Conservation (phyloP, 2,797 vertebrate genomes). For the Chaenodraco wilsoni region DNA sequence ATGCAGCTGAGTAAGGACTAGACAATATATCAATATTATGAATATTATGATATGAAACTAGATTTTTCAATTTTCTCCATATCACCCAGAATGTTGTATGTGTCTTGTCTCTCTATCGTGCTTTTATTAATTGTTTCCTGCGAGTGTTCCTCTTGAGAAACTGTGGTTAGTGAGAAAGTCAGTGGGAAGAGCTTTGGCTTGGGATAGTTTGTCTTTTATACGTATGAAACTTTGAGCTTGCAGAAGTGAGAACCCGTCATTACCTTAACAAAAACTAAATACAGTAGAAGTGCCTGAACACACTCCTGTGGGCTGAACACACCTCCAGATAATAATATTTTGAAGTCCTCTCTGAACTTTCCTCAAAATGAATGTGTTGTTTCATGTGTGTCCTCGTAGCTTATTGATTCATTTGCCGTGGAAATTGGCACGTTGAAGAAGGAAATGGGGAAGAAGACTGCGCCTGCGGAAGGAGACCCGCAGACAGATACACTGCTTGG, state of each 20-base stretch:
- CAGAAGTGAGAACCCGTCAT: constrained; percentile 3
- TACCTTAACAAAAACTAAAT: neutral
- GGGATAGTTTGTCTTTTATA: neutral
- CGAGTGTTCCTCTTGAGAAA: constrained; percentile 15
- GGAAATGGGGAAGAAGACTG: constrained; percentile 90
- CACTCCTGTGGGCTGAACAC: neutral
- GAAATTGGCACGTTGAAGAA: constrained; percentile 95
- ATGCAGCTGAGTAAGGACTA: neutral
- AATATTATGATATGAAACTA: too few relatives aligned
- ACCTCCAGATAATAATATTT: neutral
- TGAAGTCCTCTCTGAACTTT: neutral
- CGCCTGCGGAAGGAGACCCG: constrained; percentile 77
- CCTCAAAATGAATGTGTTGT: neutral
- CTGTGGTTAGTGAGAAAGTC: neutral
- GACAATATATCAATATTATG: too few relatives aligned
- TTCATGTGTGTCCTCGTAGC: constrained; percentile 79
- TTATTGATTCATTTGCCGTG: constrained; percentile 93
- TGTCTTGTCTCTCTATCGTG: neutral
- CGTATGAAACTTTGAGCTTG: neutral
- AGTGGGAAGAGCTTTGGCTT: constrained; percentile 10
- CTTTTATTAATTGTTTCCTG: constrained; percentile 20
- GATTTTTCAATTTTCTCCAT: too few relatives aligned
- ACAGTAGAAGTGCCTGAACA: neutral
- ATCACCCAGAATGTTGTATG: neutral
- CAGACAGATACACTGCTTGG: constrained; percentile 70